A percentile compares a stretch with the other conserved stretches of the same genome.
Conservation (phyloP, 1,140 invertebrate genomes). For the Aphis gossypii region DNA sequence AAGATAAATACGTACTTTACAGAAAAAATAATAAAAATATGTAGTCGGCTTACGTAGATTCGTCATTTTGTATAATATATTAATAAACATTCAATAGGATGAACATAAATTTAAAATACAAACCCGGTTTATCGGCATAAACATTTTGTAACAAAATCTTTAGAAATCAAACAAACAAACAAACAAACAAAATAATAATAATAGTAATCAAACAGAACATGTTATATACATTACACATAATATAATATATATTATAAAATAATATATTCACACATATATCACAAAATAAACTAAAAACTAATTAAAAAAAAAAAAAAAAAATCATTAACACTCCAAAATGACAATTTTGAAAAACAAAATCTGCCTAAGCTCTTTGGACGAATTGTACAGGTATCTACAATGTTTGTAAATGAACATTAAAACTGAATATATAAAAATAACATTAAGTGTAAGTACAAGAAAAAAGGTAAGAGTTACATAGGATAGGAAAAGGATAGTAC, state of each 20-base stretch:
- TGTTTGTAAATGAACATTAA: conserved; percentile 13
- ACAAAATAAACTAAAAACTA: conserved; percentile 43
- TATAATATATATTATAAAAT: conserved; percentile 15
- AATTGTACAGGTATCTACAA: conserved; percentile 40
- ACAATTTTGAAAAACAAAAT: conserved; percentile 26
- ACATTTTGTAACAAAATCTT: conserved; percentile 39
- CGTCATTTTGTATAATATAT: conserved; percentile 15
- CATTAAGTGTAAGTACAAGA: background rate
- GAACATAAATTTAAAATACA: conserved; percentile 28
- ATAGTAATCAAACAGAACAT: conserved; percentile 41
- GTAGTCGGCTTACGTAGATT: conserved; percentile 17
- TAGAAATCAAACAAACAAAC: conserved; percentile 27
- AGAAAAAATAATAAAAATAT: background rate
- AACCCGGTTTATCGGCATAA: conserved; percentile 15
- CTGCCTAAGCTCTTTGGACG: background rate
- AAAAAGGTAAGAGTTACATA: background rate
- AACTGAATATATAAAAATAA: conserved; percentile 12
- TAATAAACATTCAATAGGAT: conserved; percentile 43
- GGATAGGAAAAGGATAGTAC: background rate
- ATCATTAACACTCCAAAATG: background rate
- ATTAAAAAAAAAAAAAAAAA: conserved; percentile 21
- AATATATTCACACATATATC: conserved; percentile 39
- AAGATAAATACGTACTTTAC: background rate
- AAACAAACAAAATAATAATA: conserved; percentile 11
- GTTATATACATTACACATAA: conserved; percentile 29